Conservation (phyloP, 2,797 vertebrate genomes). For the Myotis planiceps region DNA sequence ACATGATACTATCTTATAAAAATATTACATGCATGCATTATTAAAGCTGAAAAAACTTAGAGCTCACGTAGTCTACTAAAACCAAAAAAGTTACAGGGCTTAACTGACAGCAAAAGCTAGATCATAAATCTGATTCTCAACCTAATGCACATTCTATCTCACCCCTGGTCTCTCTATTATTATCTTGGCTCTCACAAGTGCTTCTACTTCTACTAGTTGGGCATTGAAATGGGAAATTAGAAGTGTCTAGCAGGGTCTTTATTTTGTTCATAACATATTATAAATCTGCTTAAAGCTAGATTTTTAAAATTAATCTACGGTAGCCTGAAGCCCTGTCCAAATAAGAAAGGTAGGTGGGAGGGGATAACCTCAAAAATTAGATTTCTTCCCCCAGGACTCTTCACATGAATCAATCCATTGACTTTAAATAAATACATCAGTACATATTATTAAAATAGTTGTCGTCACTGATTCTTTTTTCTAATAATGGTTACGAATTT, state of each 20-base stretch:
- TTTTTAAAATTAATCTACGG: slow-evolving; percentile 44
- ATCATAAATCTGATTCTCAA: not conserved
- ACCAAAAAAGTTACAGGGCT: slow-evolving; percentile 19
- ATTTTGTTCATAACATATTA: slow-evolving; percentile 9
- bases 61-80: not conserved
- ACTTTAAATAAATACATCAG: slow-evolving; percentile 81
- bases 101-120: not conserved
- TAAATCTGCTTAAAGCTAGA: not conserved
- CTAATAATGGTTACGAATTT: slow-evolving; percentile 80
- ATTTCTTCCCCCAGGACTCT: not conserved
- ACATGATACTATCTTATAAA: not conserved
- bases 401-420: slow-evolving; percentile 53
- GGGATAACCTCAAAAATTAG: slow-evolving; percentile 16
- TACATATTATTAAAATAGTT: slow-evolving; percentile 76
- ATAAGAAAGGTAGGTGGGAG: not conserved
- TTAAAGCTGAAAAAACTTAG: not conserved
- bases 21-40: not conserved
- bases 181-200: not conserved
- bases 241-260: not conserved
- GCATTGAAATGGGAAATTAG: not conserved
- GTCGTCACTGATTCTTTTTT: slow-evolving; percentile 74
- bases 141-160: not conserved
- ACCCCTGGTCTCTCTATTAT: not conserved
- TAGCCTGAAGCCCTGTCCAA: not conserved
- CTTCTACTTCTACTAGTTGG: not conserved